These are phyloP conservation scores for Trilocha varians DNA, from an alignment of 2,888 invertebrate species.

Conservation along the genomic window DNA sequence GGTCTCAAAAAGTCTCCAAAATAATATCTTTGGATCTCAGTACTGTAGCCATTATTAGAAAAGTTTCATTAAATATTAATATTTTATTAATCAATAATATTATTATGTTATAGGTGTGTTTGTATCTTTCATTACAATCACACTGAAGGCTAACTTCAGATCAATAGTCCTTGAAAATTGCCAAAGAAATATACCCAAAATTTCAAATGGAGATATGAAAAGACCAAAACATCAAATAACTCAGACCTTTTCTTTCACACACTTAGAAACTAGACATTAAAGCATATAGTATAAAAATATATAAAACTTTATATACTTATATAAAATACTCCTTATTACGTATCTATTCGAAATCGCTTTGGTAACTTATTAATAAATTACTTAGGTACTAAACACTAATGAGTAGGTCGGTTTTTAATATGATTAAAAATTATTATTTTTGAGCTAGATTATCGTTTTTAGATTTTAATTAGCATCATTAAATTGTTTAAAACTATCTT, in stretches of 20 bases:
- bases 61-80: too few relatives aligned
- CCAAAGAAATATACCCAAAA: too few relatives aligned
- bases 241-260: slow-evolving; percentile 13
- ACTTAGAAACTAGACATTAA: slow-evolving; percentile 20
- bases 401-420: slow-evolving; percentile 19
- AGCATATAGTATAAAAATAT: slow-evolving; percentile 53
- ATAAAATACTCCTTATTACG: slow-evolving; percentile 23
- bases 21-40: too few relatives aligned
- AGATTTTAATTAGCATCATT: too few relatives aligned
- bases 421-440: slow-evolving; percentile 19
- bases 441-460: slow-evolving; percentile 10
- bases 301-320: slow-evolving; percentile 23
- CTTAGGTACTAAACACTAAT: slow-evolving; percentile 39
- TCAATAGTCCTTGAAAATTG: too few relatives aligned
- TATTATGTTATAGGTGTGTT: too few relatives aligned
- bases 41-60: too few relatives aligned
- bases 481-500: too few relatives aligned
- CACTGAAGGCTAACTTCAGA: too few relatives aligned
- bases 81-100: too few relatives aligned
- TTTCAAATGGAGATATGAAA: background rate
- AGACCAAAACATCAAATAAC: background rate
- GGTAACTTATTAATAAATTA: slow-evolving; percentile 59
- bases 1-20: too few relatives aligned
- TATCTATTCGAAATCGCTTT: slow-evolving; percentile 58
- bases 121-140: too few relatives aligned